Evolutionary conservation across 2,888 invertebrate genomes (phyloP), one percentile per base, ranked within the genome.

Genomic region (Dorcus hopei): DNA sequence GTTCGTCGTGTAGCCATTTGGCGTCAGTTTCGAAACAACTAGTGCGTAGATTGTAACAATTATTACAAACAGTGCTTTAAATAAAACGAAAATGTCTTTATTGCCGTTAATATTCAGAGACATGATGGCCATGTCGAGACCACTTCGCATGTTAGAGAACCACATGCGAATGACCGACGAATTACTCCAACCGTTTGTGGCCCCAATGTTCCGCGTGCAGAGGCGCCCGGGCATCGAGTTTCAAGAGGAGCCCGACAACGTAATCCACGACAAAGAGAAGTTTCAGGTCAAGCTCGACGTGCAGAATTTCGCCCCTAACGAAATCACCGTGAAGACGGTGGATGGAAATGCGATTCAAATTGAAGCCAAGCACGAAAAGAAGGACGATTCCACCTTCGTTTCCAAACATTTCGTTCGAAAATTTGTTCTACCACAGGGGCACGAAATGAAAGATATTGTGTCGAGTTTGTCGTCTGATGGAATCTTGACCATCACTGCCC

Each of bases 391-490:
- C 14, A 64, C 64, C n/a, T 87, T 84, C 74, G 86, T 91, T 23
- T 86, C 87, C 42, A 84, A 90, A 56, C 89, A 92, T 64, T 90
- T 93, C 68, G 84, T 88, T 60, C 82, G 93, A 49, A 83, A 88
- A 59, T 93, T 92, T 73, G 74, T 86, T 49, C 74, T 93, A 52
- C 93, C 93, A 0, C 85, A 88, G 67, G 90, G 87, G 0, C 89
- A 89, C 57, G 89, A 93, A 58, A 82, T 89, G 5, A 86, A 86
- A 61, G 83, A 86, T 48, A 87, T 93, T 1, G 84, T 85, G 59
- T 91, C 91, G 2, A 87, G 85, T 52, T 79, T 93, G 11, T 91
- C 91, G 26, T 85, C 88, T 7, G 91, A 91, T 69, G 93, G 92
- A 2, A 82, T 91, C 57, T 76, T 91, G 63, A 86, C 85, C 52